Evolutionary conservation across 2,888 invertebrate genomes (phyloP).

Genomic region (Aelia acuminata): DNA sequence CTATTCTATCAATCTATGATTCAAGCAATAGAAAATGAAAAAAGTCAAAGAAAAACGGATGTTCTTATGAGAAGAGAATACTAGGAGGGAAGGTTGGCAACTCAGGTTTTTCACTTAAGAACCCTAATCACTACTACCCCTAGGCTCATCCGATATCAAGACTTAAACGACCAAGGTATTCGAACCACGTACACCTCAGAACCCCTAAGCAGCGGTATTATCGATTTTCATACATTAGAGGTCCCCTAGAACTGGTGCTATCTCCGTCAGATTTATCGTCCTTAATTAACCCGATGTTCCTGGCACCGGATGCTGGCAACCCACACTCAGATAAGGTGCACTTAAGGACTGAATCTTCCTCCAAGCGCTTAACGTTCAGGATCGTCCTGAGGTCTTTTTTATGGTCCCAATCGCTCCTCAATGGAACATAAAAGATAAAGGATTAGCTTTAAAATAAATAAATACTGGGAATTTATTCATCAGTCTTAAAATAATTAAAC

Average conservation of each 20-base stretch:
- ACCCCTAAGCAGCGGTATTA: slow-evolving; percentile 46
- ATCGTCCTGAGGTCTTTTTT: not conserved
- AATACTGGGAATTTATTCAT: no score
- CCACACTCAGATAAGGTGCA: slow-evolving; percentile 42
- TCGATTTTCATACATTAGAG: slow-evolving; percentile 56
- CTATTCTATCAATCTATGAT: no score
- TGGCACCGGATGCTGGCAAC: slow-evolving; percentile 53
- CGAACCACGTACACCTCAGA: slow-evolving; percentile 47
- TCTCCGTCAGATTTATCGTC: slow-evolving; percentile 55
- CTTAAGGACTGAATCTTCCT: slow-evolving; percentile 34
- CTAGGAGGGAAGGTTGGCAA: not conserved
- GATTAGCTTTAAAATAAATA: no score
- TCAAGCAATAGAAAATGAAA: not conserved
- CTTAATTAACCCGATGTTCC: slow-evolving; percentile 55
- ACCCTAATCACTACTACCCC: not conserved
- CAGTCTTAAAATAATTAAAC: no score
- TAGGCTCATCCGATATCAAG: slow-evolving; percentile 12
- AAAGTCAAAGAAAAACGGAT: not conserved
- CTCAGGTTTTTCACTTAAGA: not conserved
- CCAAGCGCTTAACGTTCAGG: not conserved
- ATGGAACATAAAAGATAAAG: not conserved
- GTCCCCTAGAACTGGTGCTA: slow-evolving; percentile 24
- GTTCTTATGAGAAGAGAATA: not conserved
- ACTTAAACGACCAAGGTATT: not conserved
- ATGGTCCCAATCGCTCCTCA: not conserved